Evolutionary conservation across 2,113 vertebrate species (phyloP), one percentile per base, ranked within the genome.

Genomic region (Lathamus discolor): DNA sequence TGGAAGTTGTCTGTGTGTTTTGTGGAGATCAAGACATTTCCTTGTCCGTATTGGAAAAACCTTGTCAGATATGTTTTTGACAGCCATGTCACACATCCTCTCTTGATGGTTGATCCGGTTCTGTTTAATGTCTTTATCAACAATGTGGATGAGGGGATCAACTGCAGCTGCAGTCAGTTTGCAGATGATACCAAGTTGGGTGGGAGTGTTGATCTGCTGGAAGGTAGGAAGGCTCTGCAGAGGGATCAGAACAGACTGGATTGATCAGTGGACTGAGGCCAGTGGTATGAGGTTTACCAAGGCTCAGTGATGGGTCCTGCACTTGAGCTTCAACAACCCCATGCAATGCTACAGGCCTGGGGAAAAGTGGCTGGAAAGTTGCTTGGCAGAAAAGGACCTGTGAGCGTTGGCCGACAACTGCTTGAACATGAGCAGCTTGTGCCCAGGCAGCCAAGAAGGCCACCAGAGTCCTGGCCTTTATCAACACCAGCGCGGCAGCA

Each of bases 261-360:
- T n/a, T n/a, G n/a, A n/a, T 46, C 17, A 20, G 7, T 41, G 61
- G 24, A 10, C 25, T 46, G 46, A 61, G 37, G 29, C 33, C 59
- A 67, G 6, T 0, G 46, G 67, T 29, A 67, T 67, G 52, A 41
- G 25, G 8, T 54, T 62, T 29, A 62, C 13, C 8, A 41, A 54
- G n/a, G 17, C n/a, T 74, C 52, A 61, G 13, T n/a, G 28, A 7
- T 0, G 0, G 19, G 24, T 52, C 16, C 51, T 85, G 20, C 11
- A 23, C 37, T n/a, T 52, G 33, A 37, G 74, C 29, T 23, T 73
- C 59, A 84, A 29, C 27, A 73, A 15, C 15, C 9, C 28, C 33
- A 24, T 46, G 15, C 59, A 67, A 59, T 9, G 16, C 51, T 28
- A 6, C 44, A 61, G 44, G 39, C 33, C 29, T 33, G 39, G 37